Conservation (phyloP, 2,113 vertebrate species). For the Salvator merianae region DNA sequence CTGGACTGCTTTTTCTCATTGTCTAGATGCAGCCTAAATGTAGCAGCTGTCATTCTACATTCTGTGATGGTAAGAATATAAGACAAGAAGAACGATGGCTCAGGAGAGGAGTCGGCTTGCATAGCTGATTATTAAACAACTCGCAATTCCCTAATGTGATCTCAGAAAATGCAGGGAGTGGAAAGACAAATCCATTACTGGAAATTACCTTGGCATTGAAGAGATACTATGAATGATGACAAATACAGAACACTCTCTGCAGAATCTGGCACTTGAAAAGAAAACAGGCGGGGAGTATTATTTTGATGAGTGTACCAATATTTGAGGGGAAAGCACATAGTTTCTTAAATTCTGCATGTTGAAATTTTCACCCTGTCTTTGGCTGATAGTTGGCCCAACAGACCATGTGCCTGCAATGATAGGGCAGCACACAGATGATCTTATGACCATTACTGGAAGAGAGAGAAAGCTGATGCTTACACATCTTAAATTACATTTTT, state of each 20-base stretch:
- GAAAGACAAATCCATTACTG: neutral
- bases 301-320: neutral
- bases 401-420: too few relatives aligned
- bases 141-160: neutral
- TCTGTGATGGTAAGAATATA: neutral
- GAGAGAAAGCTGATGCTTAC: neutral
- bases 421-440: too few relatives aligned
- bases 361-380: neutral
- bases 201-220: constrained; percentile 12
- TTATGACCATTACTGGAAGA: too few relatives aligned
- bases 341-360: neutral
- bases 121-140: neutral
- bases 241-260: neutral
- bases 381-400: too few relatives aligned
- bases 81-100: neutral
- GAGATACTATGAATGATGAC: neutral
- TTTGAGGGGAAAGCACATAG: neutral
- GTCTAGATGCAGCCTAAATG: neutral
- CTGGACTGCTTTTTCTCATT: too few relatives aligned
- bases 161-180: neutral
- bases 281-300: neutral
- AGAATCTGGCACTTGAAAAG: neutral
- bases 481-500: neutral
- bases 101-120: neutral
- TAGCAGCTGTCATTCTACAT: neutral